These are phyloP conservation scores for Leptopterna dolabrata DNA, from an alignment of 2,888 invertebrate species.

Conservation along the genomic window DNA sequence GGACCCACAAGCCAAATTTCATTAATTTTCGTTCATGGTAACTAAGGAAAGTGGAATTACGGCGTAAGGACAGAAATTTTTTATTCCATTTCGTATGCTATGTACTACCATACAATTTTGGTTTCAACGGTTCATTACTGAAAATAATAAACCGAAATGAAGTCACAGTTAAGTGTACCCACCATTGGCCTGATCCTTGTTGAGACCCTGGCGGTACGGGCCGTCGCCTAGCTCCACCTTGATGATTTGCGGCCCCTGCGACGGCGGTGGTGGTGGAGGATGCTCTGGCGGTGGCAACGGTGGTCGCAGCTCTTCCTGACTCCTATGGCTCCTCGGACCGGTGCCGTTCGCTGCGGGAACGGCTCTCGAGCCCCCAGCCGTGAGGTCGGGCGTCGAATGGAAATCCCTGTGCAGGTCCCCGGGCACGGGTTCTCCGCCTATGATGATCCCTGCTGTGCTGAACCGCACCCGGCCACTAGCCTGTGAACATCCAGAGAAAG, in stretches of 20 bases:
- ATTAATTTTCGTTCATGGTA: too few species aligned
- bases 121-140: too few species aligned
- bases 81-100: too few species aligned
- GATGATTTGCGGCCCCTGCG: slow-evolving; percentile 76
- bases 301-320: slow-evolving; percentile 61
- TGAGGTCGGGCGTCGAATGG: slow-evolving; percentile 87
- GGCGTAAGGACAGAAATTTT: too few species aligned
- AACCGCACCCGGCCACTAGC: slow-evolving; percentile 67
- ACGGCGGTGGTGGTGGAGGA: slow-evolving; percentile 74
- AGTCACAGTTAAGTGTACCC: background rate
- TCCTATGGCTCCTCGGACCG: slow-evolving; percentile 53
- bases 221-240: slow-evolving; percentile 72
- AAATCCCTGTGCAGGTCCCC: slow-evolving; percentile 81
- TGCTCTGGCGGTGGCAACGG: slow-evolving; percentile 61
- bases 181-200: slow-evolving; percentile 35
- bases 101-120: too few species aligned
- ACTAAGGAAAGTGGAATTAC: too few species aligned
- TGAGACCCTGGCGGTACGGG: slow-evolving; percentile 20
- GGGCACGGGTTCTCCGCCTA: slow-evolving; percentile 64
- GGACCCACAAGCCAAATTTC: too few species aligned
- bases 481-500: slow-evolving; percentile 62
- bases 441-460: slow-evolving; percentile 67
- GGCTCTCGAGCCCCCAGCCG: slow-evolving; percentile 60
- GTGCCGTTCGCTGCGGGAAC: background rate
- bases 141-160: too few species aligned